These are phyloP conservation scores for Indicator maculatus DNA, from an alignment of 2,113 vertebrate species.

Conservation along the genomic window DNA sequence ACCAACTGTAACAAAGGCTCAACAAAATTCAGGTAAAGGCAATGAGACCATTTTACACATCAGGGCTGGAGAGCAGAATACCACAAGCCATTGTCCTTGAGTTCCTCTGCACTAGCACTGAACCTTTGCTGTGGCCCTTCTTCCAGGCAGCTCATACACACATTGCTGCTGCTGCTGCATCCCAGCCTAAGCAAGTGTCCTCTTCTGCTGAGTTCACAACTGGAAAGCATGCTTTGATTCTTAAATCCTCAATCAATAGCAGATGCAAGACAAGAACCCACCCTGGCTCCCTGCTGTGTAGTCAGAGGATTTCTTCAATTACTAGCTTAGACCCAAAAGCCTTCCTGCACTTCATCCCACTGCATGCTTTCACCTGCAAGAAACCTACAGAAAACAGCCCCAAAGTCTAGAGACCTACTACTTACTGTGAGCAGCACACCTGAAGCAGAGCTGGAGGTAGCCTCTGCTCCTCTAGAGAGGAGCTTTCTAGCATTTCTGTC, in stretches of 20 bases:
- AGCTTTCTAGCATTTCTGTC: background rate
- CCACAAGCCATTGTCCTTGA: fast-evolving
- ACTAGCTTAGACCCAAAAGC: background rate
- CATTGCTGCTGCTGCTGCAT: background rate
- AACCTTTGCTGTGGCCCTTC: fast-evolving
- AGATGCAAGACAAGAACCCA: background rate
- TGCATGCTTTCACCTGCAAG: background rate
- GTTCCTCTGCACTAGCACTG: background rate
- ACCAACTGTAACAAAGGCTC: background rate
- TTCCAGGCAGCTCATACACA: background rate
- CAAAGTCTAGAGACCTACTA: background rate
- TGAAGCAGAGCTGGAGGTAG: background rate
- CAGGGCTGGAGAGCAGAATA: background rate
- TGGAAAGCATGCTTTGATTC: background rate
- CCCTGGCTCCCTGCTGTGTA: fast-evolving
- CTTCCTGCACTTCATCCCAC: background rate
- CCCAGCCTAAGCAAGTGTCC: background rate
- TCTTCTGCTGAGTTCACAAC: background rate
- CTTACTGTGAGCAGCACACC: background rate
- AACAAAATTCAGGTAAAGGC: background rate
- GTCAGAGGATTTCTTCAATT: background rate
- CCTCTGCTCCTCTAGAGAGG: background rate
- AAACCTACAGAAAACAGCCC: background rate
- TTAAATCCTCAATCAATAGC: background rate
- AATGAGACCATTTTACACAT: background rate